phyloP scores from a whole-genome alignment of 2,113 vertebrate genomes.

The Mandrillus leucophaeus region DNA sequence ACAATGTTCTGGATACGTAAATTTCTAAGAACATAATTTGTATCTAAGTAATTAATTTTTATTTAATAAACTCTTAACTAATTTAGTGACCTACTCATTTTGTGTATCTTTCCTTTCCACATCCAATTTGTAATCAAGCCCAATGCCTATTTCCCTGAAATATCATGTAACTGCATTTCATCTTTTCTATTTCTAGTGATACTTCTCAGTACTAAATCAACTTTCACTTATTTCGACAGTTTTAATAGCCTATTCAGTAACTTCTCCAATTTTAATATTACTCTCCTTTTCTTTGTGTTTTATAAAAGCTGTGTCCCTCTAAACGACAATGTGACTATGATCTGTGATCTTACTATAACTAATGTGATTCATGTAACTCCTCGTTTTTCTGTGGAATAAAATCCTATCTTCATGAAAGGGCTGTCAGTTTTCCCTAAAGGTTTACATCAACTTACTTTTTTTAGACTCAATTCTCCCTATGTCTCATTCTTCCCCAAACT shows the following conservation, averaged over 20 bases:
- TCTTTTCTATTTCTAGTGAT: neutral
- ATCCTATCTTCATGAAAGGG: neutral
- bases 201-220: neutral
- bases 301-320: neutral
- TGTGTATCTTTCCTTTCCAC: neutral
- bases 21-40: too few species aligned
- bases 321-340: neutral
- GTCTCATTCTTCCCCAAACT: neutral
- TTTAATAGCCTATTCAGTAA: neutral
- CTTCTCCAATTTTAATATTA: neutral
- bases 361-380: neutral
- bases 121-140: neutral
- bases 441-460: neutral
- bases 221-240: neutral
- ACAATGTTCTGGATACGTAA: neutral
- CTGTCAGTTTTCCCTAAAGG: neutral
- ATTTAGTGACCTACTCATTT: neutral
- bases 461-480: neutral
- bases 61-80: neutral
- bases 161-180: neutral
- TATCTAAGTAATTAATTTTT: neutral
- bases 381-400: conserved; percentile 1
- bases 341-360: neutral
- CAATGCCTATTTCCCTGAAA: neutral
- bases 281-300: neutral